Evolutionary conservation across 2,888 invertebrate genomes (phyloP), one percentile per base, ranked within the genome.

Genomic region (Drosophila lacicola): DNA sequence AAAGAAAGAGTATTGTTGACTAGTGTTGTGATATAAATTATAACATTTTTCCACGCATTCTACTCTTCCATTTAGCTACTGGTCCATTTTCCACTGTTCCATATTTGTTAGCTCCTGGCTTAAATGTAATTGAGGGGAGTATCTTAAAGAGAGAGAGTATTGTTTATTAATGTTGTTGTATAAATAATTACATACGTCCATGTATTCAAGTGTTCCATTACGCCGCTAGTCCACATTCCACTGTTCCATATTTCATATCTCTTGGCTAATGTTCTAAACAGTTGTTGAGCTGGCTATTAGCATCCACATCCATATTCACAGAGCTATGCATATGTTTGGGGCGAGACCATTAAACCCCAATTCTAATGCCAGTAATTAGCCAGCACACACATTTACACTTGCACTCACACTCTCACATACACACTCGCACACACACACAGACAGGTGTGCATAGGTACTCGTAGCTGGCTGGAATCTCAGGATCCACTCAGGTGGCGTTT

Each of bases 361-460:
- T 71, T 76, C 62, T 56, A 72, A 67, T 67, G 77, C 25, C 45
- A 39, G 77, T 78, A 78, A 78, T 78, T 78, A 78, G 70, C 77
- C 58, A 44, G 45, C 45, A 68, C 21, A 47, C 57, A 34, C 46
- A 44, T 29, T 8, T 29, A 29, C 29, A 29, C 29, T 8, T 2
- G 29, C 29, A 25, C 25, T 1, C 25, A 25, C 25, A 25, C 21
- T 1, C 21, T 0, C 5, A 21, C 44, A 10, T 51, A 49, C 41
- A 39, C n/a, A 39, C 14, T 2, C 45, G 46, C 29, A 37, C 37
- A 25, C 57, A 19, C 46, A 44, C 42, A 53, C 8, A 47, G 39
- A n/a, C 25, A 36, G 34, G 36, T 13, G 21, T 36, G 39, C 39
- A 39, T 37, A 25, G 25, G 34, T 34, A 17, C 17, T 45, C 10